Evolutionary conservation across 2,888 invertebrate genomes (phyloP), one percentile per base, ranked within the genome.

Genomic region (Caenorhabditis sinica): DNA sequence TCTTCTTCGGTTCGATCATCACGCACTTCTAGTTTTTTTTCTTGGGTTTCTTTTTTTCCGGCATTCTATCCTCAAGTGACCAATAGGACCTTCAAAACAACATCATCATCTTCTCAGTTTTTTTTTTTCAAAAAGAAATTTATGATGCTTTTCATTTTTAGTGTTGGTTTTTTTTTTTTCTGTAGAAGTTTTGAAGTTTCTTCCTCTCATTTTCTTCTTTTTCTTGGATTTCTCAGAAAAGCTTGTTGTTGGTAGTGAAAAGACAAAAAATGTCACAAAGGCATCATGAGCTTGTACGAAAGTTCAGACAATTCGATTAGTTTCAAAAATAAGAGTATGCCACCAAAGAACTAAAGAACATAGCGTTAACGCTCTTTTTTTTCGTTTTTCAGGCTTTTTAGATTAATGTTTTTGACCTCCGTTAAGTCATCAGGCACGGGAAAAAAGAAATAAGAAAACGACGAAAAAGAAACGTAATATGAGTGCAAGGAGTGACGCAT

Each of bases 261-360:
- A 6, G 15, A 56, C 17, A 40, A 53, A 40, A 53, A 56, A 28
- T 68, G 68, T 68, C 68, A 51, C 68, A 53, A 40, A 56, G 69
- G 36, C 69, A 40, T n/a, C 53, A 56, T 68, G 63, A 49, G 49
- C 45, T 49, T 68, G 30, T 51, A 56, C 69, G 56, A 69, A 69
- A 56, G 69, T 69, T 69, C 53, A 56, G 53, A 69, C 53, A 69
- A 69, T 69, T 69, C n/a, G 69, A 69, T 69, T 69, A 69, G 69
- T 69, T 69, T 69, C n/a, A 56, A 69, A 69, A 68, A 53, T 69
- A 69, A 69, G 69, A 56, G 69, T 56, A 56, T 69, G 56, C 40
- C 69, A 53, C 53, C 68, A 53, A 69, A 69, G 43, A 51, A 53
- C 69, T 23, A 65, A 49, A 45, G 9, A 36, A 33, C n/a, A 60